Conservation (phyloP, 2,797 vertebrate genomes). For the Peromyscus aztecus region DNA sequence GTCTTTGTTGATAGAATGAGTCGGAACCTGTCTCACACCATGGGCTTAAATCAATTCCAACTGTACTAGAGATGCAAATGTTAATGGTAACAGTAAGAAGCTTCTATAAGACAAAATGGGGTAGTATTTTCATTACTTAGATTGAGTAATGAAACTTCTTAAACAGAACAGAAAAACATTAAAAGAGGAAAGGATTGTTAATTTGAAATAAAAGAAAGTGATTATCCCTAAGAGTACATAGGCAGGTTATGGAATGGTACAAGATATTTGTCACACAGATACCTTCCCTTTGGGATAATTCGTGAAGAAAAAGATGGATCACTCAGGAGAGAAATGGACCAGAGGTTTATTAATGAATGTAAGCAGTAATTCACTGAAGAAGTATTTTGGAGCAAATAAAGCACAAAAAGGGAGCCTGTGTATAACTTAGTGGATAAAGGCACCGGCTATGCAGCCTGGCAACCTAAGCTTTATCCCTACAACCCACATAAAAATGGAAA, state of each 20-base stretch:
- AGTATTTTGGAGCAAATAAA: not conserved
- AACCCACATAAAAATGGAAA: not conserved
- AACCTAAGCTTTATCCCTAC: not conserved
- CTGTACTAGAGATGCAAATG: not conserved
- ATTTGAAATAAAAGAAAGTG: conserved; percentile 29
- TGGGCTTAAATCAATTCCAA: not conserved
- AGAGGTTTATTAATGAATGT: not conserved
- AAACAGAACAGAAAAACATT: not conserved
- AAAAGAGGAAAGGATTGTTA: not conserved
- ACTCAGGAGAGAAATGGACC: not conserved
- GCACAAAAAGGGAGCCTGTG: not conserved
- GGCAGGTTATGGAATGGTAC: not conserved
- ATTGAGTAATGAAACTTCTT: conserved; percentile 45
- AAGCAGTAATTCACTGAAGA: conserved; percentile 1
- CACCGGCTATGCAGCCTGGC: too few relatives aligned
- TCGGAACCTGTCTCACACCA: not conserved
- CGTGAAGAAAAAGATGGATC: conserved; percentile 6
- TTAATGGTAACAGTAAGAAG: not conserved
- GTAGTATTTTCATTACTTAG: conserved; percentile 14
- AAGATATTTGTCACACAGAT: not conserved
- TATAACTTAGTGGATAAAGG: not conserved
- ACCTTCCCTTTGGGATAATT: not conserved
- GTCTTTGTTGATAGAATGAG: not conserved
- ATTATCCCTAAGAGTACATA: not conserved
- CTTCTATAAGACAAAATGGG: not conserved